phyloP scores from a whole-genome alignment of 1,140 invertebrate species.

The Latrodectus geometricus region DNA sequence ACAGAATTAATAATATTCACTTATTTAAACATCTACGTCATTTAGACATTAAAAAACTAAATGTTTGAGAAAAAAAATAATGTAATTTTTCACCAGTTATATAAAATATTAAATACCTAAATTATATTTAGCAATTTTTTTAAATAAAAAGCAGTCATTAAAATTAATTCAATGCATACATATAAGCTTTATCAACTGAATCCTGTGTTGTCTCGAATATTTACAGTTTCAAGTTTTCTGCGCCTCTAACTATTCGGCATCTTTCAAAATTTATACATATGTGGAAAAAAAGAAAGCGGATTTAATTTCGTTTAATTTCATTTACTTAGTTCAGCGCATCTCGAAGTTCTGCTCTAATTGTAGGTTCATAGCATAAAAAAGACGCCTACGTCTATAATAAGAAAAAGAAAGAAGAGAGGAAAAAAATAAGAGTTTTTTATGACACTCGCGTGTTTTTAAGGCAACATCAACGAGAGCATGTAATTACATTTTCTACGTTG shows the following conservation, averaged over 20 bases:
- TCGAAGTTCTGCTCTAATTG: background rate
- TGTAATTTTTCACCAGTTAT: too few relatives aligned
- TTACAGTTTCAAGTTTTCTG: background rate
- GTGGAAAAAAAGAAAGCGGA: background rate
- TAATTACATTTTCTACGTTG: conserved; percentile 51
- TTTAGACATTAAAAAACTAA: too few relatives aligned
- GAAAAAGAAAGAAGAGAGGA: background rate
- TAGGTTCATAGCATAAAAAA: background rate
- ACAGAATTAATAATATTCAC: too few relatives aligned
- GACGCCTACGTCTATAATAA: background rate
- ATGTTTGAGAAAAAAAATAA: too few relatives aligned
- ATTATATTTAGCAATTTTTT: too few relatives aligned
- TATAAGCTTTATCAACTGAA: background rate
- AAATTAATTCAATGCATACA: background rate
- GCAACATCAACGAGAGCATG: conserved; percentile 30
- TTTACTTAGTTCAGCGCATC: background rate
- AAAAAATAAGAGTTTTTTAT: conserved; percentile 20
- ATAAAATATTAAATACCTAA: too few relatives aligned
- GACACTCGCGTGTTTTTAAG: conserved; percentile 31
- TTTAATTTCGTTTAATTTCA: conserved; percentile 3
- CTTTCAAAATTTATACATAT: background rate
- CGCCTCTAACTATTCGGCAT: background rate
- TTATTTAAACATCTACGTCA: too few relatives aligned
- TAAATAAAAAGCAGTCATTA: too few relatives aligned
- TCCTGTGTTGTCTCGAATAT: background rate